Evolutionary conservation across 92 coral and sea anemone genomes (phyloP), one percentile per base, ranked within the genome.

Genomic region (Porites rus): DNA sequence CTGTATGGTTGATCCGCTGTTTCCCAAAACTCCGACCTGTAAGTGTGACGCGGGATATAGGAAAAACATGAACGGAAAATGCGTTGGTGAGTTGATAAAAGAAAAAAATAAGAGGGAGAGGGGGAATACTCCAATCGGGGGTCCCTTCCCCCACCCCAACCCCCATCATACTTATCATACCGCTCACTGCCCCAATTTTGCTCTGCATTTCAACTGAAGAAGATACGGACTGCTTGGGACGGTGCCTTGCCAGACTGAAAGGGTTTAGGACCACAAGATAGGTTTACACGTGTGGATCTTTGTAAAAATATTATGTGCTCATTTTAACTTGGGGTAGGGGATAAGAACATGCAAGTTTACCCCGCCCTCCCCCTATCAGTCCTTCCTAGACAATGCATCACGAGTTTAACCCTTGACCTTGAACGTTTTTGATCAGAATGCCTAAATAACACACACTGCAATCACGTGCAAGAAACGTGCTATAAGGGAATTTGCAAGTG

Each of bases 1-100:
- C 52, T 83, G 87, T 13, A 70, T 72, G 68, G 12, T 64, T 2
- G 87, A 83, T 20, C 87, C 87, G 3, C 1, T 61, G 72, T 64
- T 62, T 65, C 87, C 87, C 7, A 50, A 20, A 46, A 74, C 68
- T 16, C 70, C 60, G 62, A 62, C 14, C 65, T 83, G 87, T 63
- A 61, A 75, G 62, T 83, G 87, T 24, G 56, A 77, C 9, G 54
- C 3, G 12, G 86, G 77, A 56, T 69, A n/a, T 14, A 52, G 9
- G 60, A 70, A 58, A 60, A 59, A 10, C 78, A 38, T n/a, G 60
- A 19, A 70, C n/a, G 78, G 78, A 56, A 59, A 81, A 6, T 81
- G 86, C 16, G 46, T 31, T 6, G 86, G 86, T 81, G 66, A 52
- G 84, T 14, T 60, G 19, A 1, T 12, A 3, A 20, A 17, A 25